phyloP scores from a whole-genome alignment of 2,888 invertebrate genomes.

The Coronaproctus castanopsis region DNA sequence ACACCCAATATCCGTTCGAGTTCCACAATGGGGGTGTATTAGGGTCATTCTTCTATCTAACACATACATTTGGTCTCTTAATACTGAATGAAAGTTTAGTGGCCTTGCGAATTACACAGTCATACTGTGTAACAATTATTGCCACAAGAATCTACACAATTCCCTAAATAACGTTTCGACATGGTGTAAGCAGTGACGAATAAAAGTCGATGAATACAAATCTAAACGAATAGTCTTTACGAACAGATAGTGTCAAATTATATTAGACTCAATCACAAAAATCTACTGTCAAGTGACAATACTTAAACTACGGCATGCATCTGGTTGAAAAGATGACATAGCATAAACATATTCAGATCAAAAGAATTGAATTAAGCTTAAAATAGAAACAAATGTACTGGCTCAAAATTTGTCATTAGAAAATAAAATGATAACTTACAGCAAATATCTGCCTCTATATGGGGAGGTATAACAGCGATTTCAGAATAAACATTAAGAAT shows the following conservation, averaged over 20 bases:
- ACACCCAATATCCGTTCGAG: background rate
- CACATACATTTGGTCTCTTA: background rate
- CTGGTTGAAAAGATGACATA: no score
- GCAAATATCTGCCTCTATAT: no score
- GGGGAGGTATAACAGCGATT: no score
- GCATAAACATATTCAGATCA: background rate
- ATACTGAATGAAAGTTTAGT: background rate
- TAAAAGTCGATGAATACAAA: background rate
- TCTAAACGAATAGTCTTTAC: background rate
- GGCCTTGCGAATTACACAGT: background rate
- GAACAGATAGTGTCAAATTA: background rate
- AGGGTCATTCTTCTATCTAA: background rate
- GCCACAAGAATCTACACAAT: background rate
- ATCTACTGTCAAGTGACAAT: background rate
- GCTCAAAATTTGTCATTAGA: no score
- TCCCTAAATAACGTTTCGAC: background rate
- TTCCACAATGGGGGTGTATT: background rate
- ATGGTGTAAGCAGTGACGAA: background rate
- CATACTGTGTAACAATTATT: background rate
- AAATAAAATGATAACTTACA: no score
- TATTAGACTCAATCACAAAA: background rate
- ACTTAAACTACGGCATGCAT: no score
- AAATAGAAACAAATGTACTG: background rate
- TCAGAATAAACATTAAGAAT: no score
- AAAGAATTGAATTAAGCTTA: background rate